Conservation (phyloP, 2,888 invertebrate species). For the Ennomos erosarius region DNA sequence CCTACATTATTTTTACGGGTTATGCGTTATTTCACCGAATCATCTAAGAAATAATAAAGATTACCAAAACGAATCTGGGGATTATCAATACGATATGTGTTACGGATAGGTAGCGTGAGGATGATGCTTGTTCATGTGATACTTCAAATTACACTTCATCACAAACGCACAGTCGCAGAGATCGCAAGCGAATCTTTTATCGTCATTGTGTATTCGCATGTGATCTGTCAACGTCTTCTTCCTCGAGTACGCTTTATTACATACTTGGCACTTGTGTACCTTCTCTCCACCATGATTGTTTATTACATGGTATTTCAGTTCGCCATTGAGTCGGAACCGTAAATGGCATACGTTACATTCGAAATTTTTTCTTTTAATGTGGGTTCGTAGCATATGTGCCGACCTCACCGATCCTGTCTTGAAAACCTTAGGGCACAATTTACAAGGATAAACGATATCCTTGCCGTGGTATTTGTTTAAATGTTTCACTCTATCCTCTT, state of each 20-base stretch:
- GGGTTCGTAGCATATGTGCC: constrained; percentile 45
- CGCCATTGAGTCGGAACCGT: too few species aligned
- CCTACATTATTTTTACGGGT: too few species aligned
- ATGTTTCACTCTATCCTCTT: constrained; percentile 51
- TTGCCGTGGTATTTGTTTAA: constrained; percentile 24
- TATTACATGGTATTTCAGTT: too few species aligned
- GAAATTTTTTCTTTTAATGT: too few species aligned
- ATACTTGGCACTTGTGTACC: constrained; percentile 36
- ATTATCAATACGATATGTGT: too few species aligned
- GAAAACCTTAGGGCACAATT: constrained; percentile 67
- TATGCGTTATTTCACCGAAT: too few species aligned
- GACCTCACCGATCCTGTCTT: constrained; percentile 26
- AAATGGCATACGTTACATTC: too few species aligned
- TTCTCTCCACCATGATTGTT: too few species aligned
- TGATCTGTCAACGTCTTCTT: constrained; percentile 67
- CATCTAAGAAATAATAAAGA: too few species aligned
- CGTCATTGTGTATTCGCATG: constrained; percentile 73
- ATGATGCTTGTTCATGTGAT: constrained; percentile 72
- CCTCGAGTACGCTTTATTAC: constrained; percentile 72
- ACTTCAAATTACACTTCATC: constrained; percentile 74
- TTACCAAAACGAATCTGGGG: too few species aligned
- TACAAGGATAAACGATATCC: constrained; percentile 68
- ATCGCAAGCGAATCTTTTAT: constrained; percentile 75
- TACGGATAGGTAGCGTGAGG: constrained; percentile 42
- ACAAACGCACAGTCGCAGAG: constrained; percentile 70